Evolutionary conservation across 1,140 invertebrate genomes (phyloP).

Genomic region (Lineus longissimus): DNA sequence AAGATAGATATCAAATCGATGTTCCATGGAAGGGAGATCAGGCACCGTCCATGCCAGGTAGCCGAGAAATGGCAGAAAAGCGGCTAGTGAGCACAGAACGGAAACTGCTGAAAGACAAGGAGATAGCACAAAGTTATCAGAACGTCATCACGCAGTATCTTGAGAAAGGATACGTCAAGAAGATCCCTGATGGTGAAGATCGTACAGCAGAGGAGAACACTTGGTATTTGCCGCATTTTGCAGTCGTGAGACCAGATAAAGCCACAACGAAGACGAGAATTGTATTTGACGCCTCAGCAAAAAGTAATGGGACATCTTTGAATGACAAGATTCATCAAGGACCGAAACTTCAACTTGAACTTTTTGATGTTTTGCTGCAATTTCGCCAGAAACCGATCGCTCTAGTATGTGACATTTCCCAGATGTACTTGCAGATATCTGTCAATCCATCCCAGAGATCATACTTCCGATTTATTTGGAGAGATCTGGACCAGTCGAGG

Average conservation of each 20-base stretch:
- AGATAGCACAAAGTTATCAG: neutral
- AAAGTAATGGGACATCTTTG: slow-evolving; percentile 1
- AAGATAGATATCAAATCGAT: slow-evolving; percentile 5
- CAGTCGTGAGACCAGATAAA: slow-evolving; percentile 8
- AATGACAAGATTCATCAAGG: slow-evolving; percentile 24
- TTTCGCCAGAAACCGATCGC: slow-evolving; percentile 24
- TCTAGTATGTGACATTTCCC: slow-evolving; percentile 17
- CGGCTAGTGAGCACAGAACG: slow-evolving; percentile 15
- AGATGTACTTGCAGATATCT: slow-evolving; percentile 21
- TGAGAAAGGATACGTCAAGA: neutral
- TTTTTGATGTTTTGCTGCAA: slow-evolving; percentile 23
- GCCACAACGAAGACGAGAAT: slow-evolving; percentile 18
- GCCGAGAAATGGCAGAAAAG: slow-evolving; percentile 14
- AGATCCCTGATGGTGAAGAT: neutral
- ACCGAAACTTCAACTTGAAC: slow-evolving; percentile 44
- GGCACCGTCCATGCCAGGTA: slow-evolving; percentile 4
- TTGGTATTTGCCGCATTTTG: slow-evolving; percentile 21
- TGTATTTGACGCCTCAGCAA: slow-evolving; percentile 20
- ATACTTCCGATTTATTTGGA: slow-evolving; percentile 16
- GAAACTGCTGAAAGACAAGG: slow-evolving; percentile 5
- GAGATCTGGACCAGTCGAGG: neutral
- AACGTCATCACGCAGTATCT: neutral
- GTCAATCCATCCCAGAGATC: slow-evolving; percentile 6
- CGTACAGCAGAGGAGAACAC: neutral
- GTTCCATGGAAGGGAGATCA: slow-evolving; percentile 16